phyloP scores from a whole-genome alignment of 2,113 vertebrate species.

The Xenotilapia longispinis region DNA sequence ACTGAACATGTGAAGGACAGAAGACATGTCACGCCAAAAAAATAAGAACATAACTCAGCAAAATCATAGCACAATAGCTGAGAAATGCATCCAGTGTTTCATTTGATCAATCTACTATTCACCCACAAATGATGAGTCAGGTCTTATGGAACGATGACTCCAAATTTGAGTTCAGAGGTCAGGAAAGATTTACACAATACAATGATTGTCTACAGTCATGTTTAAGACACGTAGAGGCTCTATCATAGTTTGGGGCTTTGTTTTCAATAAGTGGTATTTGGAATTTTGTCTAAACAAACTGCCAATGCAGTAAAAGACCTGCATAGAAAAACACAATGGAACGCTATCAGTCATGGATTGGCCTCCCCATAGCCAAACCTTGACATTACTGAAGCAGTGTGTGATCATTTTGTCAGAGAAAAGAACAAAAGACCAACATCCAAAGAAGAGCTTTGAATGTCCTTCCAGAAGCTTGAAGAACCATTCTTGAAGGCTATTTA shows the following conservation, averaged over 20 bases:
- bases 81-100: not conserved
- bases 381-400: not conserved
- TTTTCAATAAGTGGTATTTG: not conserved
- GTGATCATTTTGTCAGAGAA: not conserved
- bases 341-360: rapidly evolving
- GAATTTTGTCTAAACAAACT: not conserved
- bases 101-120: not conserved
- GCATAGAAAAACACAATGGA: not conserved
- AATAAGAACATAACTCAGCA: not conserved
- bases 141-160: rapidly evolving
- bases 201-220: not conserved
- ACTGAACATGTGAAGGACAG: not conserved
- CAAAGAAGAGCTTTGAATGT: not conserved
- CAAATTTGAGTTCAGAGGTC: not conserved
- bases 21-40: not conserved
- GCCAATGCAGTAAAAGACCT: not conserved
- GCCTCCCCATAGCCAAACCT: not conserved
- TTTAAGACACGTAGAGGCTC: not conserved
- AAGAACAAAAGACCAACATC: not conserved
- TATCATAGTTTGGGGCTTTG: not conserved
- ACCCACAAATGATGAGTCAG: not conserved
- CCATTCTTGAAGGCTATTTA: not conserved
- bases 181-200: not conserved
- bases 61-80: not conserved
- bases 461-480: not conserved